These are phyloP conservation scores for Stichodactyla helianthus DNA, from an alignment of 64 coral and sea anemone genomes.

Conservation along the genomic window DNA sequence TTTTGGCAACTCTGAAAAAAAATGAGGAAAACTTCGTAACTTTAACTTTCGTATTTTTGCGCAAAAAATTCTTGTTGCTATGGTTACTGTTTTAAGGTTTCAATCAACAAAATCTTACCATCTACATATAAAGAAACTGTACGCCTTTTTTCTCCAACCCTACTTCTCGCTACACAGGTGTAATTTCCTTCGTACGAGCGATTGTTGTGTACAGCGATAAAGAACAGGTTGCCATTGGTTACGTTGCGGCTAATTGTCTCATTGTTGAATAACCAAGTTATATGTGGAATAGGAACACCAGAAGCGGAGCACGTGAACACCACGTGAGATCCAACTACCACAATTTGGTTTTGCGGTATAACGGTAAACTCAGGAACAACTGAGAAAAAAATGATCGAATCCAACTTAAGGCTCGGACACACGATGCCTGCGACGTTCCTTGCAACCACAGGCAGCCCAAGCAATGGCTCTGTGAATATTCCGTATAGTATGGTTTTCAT, in stretches of 20 bases:
- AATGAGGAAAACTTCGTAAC: too few relatives aligned
- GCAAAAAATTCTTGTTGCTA: background rate
- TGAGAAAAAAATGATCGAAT: background rate
- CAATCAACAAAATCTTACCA: conserved; percentile 17
- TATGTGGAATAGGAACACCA: conserved; percentile 28
- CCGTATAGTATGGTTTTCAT: too few relatives aligned
- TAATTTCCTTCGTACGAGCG: conserved; percentile 43
- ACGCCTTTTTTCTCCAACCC: background rate
- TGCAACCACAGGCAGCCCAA: too few relatives aligned
- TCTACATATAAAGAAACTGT: conserved; percentile 32
- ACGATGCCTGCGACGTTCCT: background rate
- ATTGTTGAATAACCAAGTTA: conserved; percentile 33
- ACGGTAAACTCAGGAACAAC: conserved; percentile 44
- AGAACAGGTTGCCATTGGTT: conserved; percentile 22
- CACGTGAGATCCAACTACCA: conserved; percentile 27
- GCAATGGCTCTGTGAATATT: too few relatives aligned
- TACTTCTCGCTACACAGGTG: conserved; percentile 28
- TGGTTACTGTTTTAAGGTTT: background rate
- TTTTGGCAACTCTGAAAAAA: conserved; percentile 8
- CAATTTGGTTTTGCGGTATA: conserved; percentile 17
- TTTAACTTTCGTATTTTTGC: too few relatives aligned
- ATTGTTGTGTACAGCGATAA: conserved; percentile 31
- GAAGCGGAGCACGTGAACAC: conserved; percentile 32
- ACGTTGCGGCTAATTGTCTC: background rate
- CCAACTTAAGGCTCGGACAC: background rate